phyloP scores from a whole-genome alignment of 2,888 invertebrate genomes.

The Escarpia spicata region DNA sequence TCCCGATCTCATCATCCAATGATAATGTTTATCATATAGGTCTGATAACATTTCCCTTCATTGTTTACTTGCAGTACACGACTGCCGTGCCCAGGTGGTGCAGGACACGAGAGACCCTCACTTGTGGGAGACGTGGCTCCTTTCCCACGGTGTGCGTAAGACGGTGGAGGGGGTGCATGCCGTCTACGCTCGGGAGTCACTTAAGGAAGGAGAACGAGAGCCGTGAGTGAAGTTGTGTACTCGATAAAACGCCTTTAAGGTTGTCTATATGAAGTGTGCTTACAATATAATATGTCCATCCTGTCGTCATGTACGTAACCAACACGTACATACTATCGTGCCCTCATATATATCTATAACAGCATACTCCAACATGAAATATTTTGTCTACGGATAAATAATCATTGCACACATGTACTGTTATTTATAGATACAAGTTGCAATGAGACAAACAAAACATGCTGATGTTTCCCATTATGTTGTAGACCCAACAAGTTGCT shows the following conservation, averaged over 20 bases:
- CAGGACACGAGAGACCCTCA: slow-evolving; percentile 48
- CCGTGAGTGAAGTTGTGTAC: not conserved
- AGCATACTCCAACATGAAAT: too few relatives aligned
- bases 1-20: not conserved
- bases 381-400: too few relatives aligned
- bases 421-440: too few relatives aligned
- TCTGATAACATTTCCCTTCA: not conserved
- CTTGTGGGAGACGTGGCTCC: slow-evolving; percentile 56
- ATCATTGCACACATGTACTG: too few relatives aligned
- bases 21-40: not conserved
- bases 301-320: too few relatives aligned
- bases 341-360: too few relatives aligned
- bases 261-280: too few relatives aligned
- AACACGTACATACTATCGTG: too few relatives aligned
- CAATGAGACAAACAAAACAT: too few relatives aligned
- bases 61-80: slow-evolving; percentile 52
- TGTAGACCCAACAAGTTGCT: slow-evolving; percentile 50
- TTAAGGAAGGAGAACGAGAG: slow-evolving; percentile 40
- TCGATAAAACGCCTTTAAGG: not conserved
- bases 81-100: slow-evolving; percentile 52
- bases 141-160: slow-evolving; percentile 53
- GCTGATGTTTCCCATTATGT: too few relatives aligned
- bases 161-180: slow-evolving; percentile 49
- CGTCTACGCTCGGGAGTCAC: slow-evolving; percentile 44
- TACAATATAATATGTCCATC: too few relatives aligned